Base-by-base conservation (phyloP, 2,888 invertebrate genomes). In the Andrena praecox region DNA sequence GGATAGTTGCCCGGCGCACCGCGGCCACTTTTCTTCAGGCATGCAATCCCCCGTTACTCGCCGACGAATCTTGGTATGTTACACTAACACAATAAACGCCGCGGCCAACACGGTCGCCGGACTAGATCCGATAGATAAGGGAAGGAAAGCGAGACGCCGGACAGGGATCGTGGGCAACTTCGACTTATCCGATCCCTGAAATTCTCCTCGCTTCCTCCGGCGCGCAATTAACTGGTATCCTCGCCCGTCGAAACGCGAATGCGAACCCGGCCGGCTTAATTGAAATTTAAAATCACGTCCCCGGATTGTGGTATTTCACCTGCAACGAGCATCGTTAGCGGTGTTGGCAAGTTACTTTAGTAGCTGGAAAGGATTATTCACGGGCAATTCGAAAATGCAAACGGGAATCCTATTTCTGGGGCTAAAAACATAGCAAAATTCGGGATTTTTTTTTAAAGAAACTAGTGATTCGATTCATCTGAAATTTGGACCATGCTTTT, bases 11-110 rank as follows among this genome's bases (percentile, higher is more conserved):
- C 33, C 33, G 54, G 52, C 48, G 52, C 59, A 33, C 60, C 54
- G 27, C 68, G n/a, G 68, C 72, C 60, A 64, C 50, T 62, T 77
- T 77, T 81, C 81, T 66, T 69, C 73, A 31, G 42, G 35, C 48
- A 73, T 69, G 73, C 77, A 52, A 64, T 81, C 62, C 69, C 54
- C 64, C 64, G 64, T 71, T 70, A 48, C 77, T 48, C 72, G 60
- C 50, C 42, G 70, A 81, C 70, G 66, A 81, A 60, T 74, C 60
- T 27, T 33, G 64, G 8, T n/a, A 50, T 12, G 59, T 70, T 48
- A 60, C 60, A 27, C 20, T 29, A 71, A 66, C 66, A 35, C 35
- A 33, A 42, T 10, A 59, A 59, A 77, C 42, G 10, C 64, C 63
- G 33, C 42, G 10, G 10, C 42, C 48, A 62, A 67, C 72, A 35